Conservation (phyloP, 2,888 invertebrate species). For the Graphium colonna region DNA sequence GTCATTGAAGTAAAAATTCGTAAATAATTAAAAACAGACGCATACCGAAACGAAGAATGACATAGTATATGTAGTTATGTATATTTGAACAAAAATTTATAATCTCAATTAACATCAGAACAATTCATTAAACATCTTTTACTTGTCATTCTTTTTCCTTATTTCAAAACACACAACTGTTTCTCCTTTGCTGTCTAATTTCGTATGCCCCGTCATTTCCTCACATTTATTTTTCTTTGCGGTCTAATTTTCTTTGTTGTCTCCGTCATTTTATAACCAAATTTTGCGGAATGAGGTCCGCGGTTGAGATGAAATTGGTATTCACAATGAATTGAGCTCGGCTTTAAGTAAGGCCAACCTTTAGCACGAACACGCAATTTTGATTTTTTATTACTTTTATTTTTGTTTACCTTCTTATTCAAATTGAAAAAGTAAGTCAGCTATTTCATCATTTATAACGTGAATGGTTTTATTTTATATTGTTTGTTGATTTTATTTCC, state of each 20-base stretch:
- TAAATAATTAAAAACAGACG: no score
- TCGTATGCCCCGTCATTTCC: slow-evolving; percentile 71
- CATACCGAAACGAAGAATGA: no score
- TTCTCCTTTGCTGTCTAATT: slow-evolving; percentile 52
- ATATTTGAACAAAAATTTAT: no score
- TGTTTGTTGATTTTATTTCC: no score
- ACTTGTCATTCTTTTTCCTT: background rate
- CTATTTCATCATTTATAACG: no score
- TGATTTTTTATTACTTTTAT: slow-evolving; percentile 55
- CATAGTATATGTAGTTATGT: no score
- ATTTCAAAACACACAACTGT: slow-evolving; percentile 19
- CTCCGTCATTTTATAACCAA: slow-evolving; percentile 75
- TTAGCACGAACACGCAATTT: slow-evolving; percentile 44
- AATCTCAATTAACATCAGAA: no score
- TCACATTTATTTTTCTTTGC: slow-evolving; percentile 76
- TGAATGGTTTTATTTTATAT: no score
- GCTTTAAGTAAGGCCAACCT: slow-evolving; percentile 28
- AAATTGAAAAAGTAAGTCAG: background rate
- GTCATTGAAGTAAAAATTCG: no score
- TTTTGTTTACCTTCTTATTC: background rate
- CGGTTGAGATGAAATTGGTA: slow-evolving; percentile 72
- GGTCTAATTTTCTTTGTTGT: slow-evolving; percentile 77
- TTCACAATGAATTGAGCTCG: slow-evolving; percentile 68
- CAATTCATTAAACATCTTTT: no score
- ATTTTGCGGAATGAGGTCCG: slow-evolving; percentile 73